phyloP scores from a whole-genome alignment of 2,888 invertebrate genomes.

The Geophilus truncorum region DNA sequence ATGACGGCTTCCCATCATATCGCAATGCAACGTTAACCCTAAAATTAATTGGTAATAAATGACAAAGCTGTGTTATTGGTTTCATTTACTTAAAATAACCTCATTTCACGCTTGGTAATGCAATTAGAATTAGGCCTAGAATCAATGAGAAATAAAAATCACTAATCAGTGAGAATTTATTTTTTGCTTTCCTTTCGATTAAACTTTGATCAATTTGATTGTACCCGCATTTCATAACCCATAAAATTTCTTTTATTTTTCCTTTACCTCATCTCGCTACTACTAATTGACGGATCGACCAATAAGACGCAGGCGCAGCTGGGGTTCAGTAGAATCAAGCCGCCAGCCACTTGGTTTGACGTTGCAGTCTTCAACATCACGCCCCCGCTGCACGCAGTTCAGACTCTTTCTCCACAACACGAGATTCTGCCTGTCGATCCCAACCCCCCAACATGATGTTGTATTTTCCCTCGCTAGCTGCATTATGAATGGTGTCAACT shows the following conservation, averaged over 20 bases:
- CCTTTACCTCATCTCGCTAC: neutral
- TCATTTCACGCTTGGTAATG: neutral
- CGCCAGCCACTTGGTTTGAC: neutral
- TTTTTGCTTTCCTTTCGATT: neutral
- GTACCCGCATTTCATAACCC: neutral
- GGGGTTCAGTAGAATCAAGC: neutral
- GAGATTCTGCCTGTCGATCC: neutral
- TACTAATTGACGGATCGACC: slow-evolving; percentile 18
- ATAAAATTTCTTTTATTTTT: neutral
- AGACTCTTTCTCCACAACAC: neutral
- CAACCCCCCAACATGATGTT: neutral
- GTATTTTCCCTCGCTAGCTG: neutral
- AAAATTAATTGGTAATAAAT: neutral
- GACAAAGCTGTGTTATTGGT: neutral
- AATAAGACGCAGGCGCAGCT: slow-evolving; percentile 17
- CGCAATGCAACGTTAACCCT: neutral
- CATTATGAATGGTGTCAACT: neutral
- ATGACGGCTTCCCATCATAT: neutral
- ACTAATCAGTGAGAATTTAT: neutral
- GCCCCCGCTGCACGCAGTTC: neutral
- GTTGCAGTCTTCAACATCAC: neutral
- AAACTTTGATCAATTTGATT: neutral
- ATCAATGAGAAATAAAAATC: neutral
- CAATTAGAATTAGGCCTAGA: neutral
- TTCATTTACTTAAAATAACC: too few relatives aligned